Conservation (phyloP, 2,113 vertebrate genomes). For the Eudyptes chrysolophus region DNA sequence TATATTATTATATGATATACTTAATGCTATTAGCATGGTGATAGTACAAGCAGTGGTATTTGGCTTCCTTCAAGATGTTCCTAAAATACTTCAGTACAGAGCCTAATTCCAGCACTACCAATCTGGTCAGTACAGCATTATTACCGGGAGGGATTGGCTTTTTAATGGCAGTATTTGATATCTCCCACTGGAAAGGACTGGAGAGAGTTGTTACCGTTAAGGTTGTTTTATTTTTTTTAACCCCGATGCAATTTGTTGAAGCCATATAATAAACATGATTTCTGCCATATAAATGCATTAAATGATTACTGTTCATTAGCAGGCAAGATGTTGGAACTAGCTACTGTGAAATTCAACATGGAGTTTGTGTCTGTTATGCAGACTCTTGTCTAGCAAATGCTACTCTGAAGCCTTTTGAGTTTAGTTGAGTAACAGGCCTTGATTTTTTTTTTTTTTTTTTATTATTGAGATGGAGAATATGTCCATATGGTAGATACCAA, state of each 20-base stretch:
- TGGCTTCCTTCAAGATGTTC: not conserved
- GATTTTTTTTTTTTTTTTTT: not conserved
- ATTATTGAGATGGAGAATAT: not conserved
- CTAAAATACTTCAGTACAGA: not conserved
- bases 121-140: not conserved
- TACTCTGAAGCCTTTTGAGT: not conserved
- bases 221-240: not conserved
- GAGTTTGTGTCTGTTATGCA: not conserved
- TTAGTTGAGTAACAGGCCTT: slow-evolving; percentile 17
- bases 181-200: not conserved
- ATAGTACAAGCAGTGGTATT: not conserved
- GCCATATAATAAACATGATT: not conserved
- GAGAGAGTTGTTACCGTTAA: not conserved
- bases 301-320: slow-evolving; percentile 29
- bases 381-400: slow-evolving; percentile 38
- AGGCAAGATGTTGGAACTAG: slow-evolving; percentile 30
- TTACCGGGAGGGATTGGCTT: not conserved
- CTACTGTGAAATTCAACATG: slow-evolving; percentile 29
- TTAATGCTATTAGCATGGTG: not conserved
- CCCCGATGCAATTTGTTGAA: not conserved
- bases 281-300: not conserved
- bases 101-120: not conserved
- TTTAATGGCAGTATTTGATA: not conserved
- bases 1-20: not conserved
- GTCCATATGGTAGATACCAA: slow-evolving; percentile 56